Percentiles rank a stretch among this genome's conserved stretches.
These are phyloP conservation scores for Leptopilina myrica DNA, from an alignment of 2,888 invertebrate species.

Conservation along the genomic window DNA sequence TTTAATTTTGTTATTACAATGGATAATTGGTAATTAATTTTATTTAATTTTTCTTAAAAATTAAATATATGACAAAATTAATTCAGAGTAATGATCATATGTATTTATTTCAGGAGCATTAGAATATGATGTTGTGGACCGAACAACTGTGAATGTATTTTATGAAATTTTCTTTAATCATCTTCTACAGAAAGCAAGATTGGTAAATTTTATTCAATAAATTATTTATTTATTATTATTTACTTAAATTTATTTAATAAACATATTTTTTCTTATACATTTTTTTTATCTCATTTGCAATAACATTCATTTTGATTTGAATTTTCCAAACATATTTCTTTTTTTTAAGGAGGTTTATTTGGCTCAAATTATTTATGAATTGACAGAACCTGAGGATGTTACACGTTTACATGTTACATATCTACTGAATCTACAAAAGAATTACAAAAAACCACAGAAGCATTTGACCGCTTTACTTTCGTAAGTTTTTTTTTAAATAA, in stretches of 20 bases:
- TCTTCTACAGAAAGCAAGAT: conserved; percentile 63
- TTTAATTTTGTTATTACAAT: conserved; percentile 61
- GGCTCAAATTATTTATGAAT: conserved; percentile 67
- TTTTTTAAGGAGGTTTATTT: conserved; percentile 62
- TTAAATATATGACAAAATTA: not conserved
- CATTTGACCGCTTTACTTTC: conserved; percentile 69
- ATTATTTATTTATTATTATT: no score
- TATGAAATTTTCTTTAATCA: conserved; percentile 67
- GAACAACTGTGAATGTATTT: conserved; percentile 65
- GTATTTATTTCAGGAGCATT: conserved; percentile 60
- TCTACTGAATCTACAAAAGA: conserved; percentile 60
- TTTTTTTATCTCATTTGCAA: not conserved
- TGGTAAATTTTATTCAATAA: conserved; percentile 57
- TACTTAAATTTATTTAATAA: no score
- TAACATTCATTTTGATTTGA: no score
- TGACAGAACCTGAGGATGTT: conserved; percentile 73
- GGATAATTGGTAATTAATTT: conserved; percentile 63
- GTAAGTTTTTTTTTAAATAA: conserved; percentile 55
- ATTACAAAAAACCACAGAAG: conserved; percentile 60
- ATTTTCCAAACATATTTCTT: not conserved
- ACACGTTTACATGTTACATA: conserved; percentile 68
- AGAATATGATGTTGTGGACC: conserved; percentile 67
- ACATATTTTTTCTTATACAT: conserved; percentile 32
- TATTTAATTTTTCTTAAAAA: conserved; percentile 17
- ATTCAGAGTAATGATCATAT: not conserved